phyloP scores from a whole-genome alignment of 2,113 vertebrate genomes.

The Charadrius vociferus region DNA sequence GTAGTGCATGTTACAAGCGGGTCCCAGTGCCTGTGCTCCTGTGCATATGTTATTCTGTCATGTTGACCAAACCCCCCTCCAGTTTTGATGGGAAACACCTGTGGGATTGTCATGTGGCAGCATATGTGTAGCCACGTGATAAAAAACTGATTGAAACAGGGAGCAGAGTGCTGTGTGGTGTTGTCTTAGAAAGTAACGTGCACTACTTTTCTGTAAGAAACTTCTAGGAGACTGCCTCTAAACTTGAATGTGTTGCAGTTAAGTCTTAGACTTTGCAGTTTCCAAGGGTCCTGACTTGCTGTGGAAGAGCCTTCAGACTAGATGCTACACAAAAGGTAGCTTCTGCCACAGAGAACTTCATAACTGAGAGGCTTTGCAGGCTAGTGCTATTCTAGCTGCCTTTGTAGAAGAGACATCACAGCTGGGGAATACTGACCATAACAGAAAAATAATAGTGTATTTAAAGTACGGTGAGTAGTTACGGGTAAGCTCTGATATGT shows the following conservation, averaged over 20 bases:
- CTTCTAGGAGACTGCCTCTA: not conserved
- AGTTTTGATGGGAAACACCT: not conserved
- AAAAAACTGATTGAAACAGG: not conserved
- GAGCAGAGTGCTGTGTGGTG: not conserved
- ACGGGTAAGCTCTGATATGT: not conserved
- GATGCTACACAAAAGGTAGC: not conserved
- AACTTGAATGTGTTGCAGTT: fast-evolving
- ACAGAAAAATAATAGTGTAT: not conserved
- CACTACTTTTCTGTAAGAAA: not conserved
- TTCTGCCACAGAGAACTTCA: not conserved
- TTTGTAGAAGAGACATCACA: not conserved
- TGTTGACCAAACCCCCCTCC: not conserved
- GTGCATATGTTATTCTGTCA: not conserved
- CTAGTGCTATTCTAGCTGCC: not conserved
- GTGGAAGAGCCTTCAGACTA: not conserved
- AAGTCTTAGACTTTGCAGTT: not conserved
- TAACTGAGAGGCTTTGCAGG: not conserved
- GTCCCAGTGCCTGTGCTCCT: not conserved
- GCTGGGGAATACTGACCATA: not conserved
- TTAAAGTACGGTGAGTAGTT: not conserved
- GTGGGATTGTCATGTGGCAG: not conserved
- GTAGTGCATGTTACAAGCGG: fast-evolving
- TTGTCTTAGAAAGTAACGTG: not conserved
- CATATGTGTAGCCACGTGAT: fast-evolving
- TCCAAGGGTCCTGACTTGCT: not conserved